Evolutionary conservation across 2,888 invertebrate species (phyloP).

Genomic region (Melinopterus prodromus): DNA sequence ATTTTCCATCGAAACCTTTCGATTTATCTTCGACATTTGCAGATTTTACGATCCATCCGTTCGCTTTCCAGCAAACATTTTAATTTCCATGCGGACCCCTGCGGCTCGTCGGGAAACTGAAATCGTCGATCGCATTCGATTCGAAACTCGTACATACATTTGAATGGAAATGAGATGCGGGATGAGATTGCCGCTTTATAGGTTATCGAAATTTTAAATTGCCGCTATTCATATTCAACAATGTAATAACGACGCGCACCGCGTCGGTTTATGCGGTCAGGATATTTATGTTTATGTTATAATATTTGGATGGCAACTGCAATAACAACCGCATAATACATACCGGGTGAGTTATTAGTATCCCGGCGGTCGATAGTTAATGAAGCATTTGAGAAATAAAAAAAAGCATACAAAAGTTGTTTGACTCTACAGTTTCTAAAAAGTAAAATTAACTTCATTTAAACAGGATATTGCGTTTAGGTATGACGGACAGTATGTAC

Average conservation of each 20-base stretch:
- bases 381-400: too few species aligned
- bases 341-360: too few species aligned
- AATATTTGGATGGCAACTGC: not conserved
- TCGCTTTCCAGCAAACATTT: not conserved
- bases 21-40: not conserved
- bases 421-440: too few species aligned
- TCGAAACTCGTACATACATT: not conserved
- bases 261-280: not conserved
- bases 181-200: not conserved
- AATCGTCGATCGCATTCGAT: not conserved
- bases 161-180: not conserved
- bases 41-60: not conserved
- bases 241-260: not conserved
- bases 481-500: too few species aligned
- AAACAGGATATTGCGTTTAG: too few species aligned
- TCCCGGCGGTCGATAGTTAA: too few species aligned
- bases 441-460: too few species aligned
- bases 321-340: too few species aligned
- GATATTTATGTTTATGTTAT: not conserved
- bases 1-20: not conserved
- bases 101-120: not conserved
- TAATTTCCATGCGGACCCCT: not conserved
- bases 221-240: not conserved
- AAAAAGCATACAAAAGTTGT: too few species aligned
- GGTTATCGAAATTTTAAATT: slow-evolving; percentile 4